phyloP scores from a whole-genome alignment of 2,113 vertebrate genomes.

The Albula goreensis region DNA sequence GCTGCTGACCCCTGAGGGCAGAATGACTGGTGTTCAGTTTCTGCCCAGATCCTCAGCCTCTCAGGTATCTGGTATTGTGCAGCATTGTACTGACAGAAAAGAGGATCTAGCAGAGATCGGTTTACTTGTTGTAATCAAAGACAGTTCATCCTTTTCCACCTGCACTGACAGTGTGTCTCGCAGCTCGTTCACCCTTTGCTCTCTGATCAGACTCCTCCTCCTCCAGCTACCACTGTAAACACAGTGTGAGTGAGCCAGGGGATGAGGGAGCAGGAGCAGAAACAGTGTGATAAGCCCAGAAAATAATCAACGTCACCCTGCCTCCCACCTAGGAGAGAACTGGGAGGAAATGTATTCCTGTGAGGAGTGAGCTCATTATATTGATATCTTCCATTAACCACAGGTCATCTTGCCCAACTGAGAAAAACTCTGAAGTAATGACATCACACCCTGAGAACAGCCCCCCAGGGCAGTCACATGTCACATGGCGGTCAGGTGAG shows the following conservation, averaged over 20 bases:
- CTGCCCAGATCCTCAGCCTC: neutral
- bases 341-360: no score
- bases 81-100: neutral
- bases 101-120: constrained; percentile 32
- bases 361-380: no score
- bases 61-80: constrained; percentile 42
- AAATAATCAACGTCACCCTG: no score
- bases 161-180: neutral
- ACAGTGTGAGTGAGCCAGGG: neutral
- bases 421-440: neutral
- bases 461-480: no score
- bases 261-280: neutral
- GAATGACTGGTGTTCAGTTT: neutral
- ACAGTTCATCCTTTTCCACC: neutral
- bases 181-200: neutral
- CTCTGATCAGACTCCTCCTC: neutral
- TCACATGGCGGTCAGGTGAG: no score
- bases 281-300: no score
- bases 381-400: no score
- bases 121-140: neutral
- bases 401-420: neutral
- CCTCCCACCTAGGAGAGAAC: no score
- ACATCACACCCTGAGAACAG: neutral
- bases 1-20: no score
- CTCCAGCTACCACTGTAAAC: neutral